Base-by-base conservation (phyloP, 2,113 vertebrate genomes). In the Rhizomys pruinosus region DNA sequence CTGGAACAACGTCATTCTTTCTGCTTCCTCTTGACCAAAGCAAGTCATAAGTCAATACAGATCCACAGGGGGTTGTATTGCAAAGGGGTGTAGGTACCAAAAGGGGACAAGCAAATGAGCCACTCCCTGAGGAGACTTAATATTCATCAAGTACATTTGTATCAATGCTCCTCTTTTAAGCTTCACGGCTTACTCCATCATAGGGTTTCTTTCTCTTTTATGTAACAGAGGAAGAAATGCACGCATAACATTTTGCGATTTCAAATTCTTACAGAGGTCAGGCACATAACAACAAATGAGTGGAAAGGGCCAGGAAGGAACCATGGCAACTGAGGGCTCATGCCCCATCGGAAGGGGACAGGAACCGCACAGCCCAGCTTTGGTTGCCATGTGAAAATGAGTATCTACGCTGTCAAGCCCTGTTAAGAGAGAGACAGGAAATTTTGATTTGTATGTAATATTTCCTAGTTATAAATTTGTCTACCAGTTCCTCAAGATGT, bases 251-350 rank as follows among this genome's bases (percentile, higher is more conserved):
- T 71, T 79, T 44, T 10, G 44, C 52, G 29, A 80, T 88, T 90
- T 92, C 66, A 91, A 55, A 44, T 78, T 77, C 81, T 90, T 63
- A 16, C 81, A 61, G 78, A 86, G 69, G 52, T 69, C 87, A 91
- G 74, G 69, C 8, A 39, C 73, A 55, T 25, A 44, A 71, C 63
- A 76, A 47, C 68, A 84, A 52, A 61, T 37, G 88, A 84, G n/a
- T 84, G 11, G 44, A n/a, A 5, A 7, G 7, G 52, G 44, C 89
- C 68, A 34, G 34, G 29, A 57, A 42, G 39, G 76, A 85, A 73
- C 73, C 39, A 78, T 52, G 57, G 63, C 64, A 34, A 17, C 77
- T 39, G 79, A 44, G 39, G 69, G n/a, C 44, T 47, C 73, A 13
- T 17, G 63, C 15, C 5, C 68, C 73, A 16, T 23, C 1, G 39